phyloP scores from a whole-genome alignment of 2,113 vertebrate species.

The Psilopsiagon aurifrons region DNA sequence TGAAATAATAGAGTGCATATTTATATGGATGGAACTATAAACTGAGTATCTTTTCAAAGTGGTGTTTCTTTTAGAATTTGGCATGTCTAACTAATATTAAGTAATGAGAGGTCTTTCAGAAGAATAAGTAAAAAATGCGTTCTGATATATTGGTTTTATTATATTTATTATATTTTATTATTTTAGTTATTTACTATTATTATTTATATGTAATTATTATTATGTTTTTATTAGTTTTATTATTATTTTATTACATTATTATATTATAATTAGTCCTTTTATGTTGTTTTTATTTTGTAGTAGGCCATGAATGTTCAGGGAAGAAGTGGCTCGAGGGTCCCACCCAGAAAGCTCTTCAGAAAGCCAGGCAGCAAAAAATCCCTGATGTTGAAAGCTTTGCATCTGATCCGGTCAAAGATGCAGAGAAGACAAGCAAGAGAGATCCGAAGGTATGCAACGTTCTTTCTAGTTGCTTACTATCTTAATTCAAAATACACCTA shows the following conservation, averaged over 20 bases:
- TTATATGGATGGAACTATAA: background rate
- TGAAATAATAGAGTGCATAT: background rate
- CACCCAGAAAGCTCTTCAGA: slow-evolving; percentile 61
- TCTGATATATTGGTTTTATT: background rate
- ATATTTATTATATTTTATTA: no score
- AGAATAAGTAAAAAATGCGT: background rate
- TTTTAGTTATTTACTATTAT: no score
- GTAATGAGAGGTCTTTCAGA: background rate
- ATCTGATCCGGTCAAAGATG: background rate
- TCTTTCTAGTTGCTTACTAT: background rate
- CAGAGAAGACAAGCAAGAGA: slow-evolving; percentile 20
- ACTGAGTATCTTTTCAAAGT: background rate
- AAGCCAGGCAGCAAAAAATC: slow-evolving; percentile 61
- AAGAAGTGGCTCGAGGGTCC: slow-evolving; percentile 33
- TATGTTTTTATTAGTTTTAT: no score
- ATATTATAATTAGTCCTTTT: no score
- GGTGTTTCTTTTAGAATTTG: background rate
- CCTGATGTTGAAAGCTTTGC: background rate
- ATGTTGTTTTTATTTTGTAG: slow-evolving; percentile 36
- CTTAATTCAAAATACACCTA: background rate
- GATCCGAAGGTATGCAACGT: slow-evolving; percentile 59
- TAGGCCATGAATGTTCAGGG: background rate
- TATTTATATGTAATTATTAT: no score
- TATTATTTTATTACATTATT: no score
- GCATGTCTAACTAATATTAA: background rate